Base-by-base conservation (phyloP, 2,888 invertebrate genomes). In the Eristalis pertinax region DNA sequence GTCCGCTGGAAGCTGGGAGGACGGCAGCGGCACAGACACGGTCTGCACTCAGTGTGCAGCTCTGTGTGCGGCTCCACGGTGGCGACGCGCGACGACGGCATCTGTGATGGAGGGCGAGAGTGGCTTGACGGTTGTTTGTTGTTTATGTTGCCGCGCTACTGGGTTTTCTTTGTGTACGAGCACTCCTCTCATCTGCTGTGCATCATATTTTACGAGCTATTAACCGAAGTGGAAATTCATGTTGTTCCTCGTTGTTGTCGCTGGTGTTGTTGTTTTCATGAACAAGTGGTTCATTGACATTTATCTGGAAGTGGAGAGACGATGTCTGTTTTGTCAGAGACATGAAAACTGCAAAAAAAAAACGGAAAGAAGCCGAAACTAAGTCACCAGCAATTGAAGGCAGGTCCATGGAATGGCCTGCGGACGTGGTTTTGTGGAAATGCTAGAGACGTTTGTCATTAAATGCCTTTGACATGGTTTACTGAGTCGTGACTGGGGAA, bases 251-350 rank as follows among this genome's bases (percentile, higher is more conserved):
- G 19, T 50, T 8, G 69, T 65, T 70, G 35, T 64, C 72, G 56
- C 4, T 56, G 26, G 58, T 63, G 26, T 1, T 76, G 26, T 22
- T 75, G 32, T 60, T 75, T 76, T 38, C n/a, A 56, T 26, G 63
- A 65, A 76, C 85, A 85, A 85, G 85, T 85, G 82, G 85, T 82
- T 85, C 85, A 73, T 82, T 85, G 77, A 85, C 77, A 85, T 85
- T 85, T 85, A 69, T 84, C 69, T 67, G 58, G 43, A 67, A 65
- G 62, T 69, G 22, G 26, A 56, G 63, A 29, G 74, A 19, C 4
- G 50, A 58, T 32, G n/a, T 69, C 24, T 35, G 3, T 63, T 77
- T 32, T 56, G 29, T 4, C 26, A 24, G 19, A 10, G 15, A 58
- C 58, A 72, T 72, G 65, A 26, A 26, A 69, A 35, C 50, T 32